Conservation (phyloP, 2,113 vertebrate species). For the Neotragus moschatus region DNA sequence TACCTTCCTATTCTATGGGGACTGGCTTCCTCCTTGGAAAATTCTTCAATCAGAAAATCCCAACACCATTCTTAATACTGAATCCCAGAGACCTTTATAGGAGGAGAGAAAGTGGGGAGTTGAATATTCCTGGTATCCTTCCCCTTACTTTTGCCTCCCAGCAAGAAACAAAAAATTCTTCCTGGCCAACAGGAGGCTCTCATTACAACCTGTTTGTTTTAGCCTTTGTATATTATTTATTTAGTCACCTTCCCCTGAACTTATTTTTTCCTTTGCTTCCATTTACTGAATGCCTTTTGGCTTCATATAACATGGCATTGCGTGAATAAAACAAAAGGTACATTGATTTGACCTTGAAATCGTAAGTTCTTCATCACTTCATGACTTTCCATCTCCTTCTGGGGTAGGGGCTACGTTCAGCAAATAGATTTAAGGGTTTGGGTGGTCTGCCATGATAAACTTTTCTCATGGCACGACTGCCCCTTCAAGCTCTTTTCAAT, state of each 20-base stretch:
- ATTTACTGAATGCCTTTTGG: constrained; percentile 44
- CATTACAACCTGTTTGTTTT: background rate
- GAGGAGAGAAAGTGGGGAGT: background rate
- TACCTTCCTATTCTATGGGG: background rate
- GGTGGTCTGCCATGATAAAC: constrained; percentile 21
- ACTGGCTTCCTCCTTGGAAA: background rate
- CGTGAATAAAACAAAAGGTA: constrained; percentile 6
- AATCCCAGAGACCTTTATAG: background rate
- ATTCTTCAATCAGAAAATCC: background rate
- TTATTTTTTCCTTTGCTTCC: background rate
- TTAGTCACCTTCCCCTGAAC: background rate
- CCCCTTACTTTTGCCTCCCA: background rate
- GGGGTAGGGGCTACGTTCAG: background rate
- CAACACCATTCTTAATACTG: background rate
- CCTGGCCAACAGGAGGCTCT: background rate
- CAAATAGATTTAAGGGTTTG: background rate
- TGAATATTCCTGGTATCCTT: background rate
- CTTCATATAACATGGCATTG: constrained; percentile 38
- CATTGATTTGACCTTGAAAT: constrained; percentile 24
- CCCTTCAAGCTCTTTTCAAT: background rate
- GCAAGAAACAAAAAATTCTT: background rate
- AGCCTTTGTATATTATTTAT: background rate
- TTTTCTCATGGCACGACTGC: constrained; percentile 53
- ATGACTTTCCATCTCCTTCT: background rate
- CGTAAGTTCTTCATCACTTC: background rate